Base-by-base conservation (phyloP, 2,113 vertebrate species). In the Aphyosemion australe region DNA sequence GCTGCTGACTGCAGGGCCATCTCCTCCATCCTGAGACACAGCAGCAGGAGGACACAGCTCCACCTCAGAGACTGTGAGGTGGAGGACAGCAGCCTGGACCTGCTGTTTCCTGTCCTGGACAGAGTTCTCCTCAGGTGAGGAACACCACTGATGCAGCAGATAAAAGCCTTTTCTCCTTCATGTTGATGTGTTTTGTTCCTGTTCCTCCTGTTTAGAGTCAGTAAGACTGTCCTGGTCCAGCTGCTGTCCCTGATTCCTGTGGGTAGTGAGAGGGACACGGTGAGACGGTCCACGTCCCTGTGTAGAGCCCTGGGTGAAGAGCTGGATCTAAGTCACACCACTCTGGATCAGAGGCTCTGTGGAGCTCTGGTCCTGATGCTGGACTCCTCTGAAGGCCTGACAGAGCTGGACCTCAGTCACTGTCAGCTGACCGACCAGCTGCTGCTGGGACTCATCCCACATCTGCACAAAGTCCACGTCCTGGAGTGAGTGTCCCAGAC, bases 361-460 rank as follows among this genome's bases (percentile, higher is more conserved):
- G 51, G 1, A 32, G 65, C 50, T 65, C 21, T 79, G 56, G 61
- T 32, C n/a, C 51, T 3, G 65, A 47, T 74, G 61, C 70, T 79
- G 65, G 65, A 79, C 11, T 46, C 1, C 19, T 61, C 10, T 69
- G 70, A 69, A 16, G 61, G 21, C 7, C 61, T 79, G 65, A 42
- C 37, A 11, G 70, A 74, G 20, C 76, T 79, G 65, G 76, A 79
- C 76, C 76, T 79, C 16, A 79, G 76, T 57, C 50, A 79, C 76
- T 79, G 65, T 61, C 43, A 61, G 50, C 70, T 79, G 55, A 69
- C 55, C 2, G 70, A 79, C 65, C 61, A 65, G 61, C 70, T 69
- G 20, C 79, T 81, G 65, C 16, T 49, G 46, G 16, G 9, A 9
- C 3, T 42, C 1, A 49, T 49, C 16, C 14, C 34, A 67, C 34